phyloP scores from a whole-genome alignment of 2,888 invertebrate species.

The Euspilapteryx auroguttella region DNA sequence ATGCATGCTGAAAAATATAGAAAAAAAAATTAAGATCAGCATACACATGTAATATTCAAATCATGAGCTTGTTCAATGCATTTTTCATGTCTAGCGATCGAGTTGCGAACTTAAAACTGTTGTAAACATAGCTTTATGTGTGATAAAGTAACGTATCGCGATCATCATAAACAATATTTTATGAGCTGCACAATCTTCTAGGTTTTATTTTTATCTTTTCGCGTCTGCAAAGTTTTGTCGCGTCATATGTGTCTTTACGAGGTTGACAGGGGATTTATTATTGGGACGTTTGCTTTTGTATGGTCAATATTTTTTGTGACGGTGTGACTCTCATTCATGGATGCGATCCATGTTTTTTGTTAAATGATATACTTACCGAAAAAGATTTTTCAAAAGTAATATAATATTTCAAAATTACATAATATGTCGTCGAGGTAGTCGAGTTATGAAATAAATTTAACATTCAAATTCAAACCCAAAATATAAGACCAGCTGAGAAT shows the following conservation, averaged over 20 bases:
- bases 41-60: too few relatives aligned
- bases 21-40: too few relatives aligned
- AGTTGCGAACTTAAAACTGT: slow-evolving; percentile 23
- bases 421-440: too few relatives aligned
- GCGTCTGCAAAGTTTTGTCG: slow-evolving; percentile 9
- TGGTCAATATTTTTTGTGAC: slow-evolving; percentile 24
- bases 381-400: too few relatives aligned
- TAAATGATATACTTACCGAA: slow-evolving; percentile 10
- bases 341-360: slow-evolving; percentile 10
- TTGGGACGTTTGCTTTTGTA: slow-evolving; percentile 16
- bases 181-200: slow-evolving; percentile 43
- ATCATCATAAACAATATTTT: slow-evolving; percentile 54
- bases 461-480: too few relatives aligned
- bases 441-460: too few relatives aligned
- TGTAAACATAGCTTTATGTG: slow-evolving; percentile 34
- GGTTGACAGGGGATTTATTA: slow-evolving; percentile 32
- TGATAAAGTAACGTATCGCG: slow-evolving; percentile 42
- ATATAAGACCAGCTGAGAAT: too few relatives aligned
- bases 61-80: too few relatives aligned
- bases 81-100: slow-evolving; percentile 31
- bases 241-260: slow-evolving; percentile 17
- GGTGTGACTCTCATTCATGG: slow-evolving; percentile 13
- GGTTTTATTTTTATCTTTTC: slow-evolving; percentile 41
- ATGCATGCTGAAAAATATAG: too few relatives aligned
- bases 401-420: too few relatives aligned